Evolutionary conservation across 1,140 invertebrate species (phyloP).

Genomic region (Bactericera cockerelli): DNA sequence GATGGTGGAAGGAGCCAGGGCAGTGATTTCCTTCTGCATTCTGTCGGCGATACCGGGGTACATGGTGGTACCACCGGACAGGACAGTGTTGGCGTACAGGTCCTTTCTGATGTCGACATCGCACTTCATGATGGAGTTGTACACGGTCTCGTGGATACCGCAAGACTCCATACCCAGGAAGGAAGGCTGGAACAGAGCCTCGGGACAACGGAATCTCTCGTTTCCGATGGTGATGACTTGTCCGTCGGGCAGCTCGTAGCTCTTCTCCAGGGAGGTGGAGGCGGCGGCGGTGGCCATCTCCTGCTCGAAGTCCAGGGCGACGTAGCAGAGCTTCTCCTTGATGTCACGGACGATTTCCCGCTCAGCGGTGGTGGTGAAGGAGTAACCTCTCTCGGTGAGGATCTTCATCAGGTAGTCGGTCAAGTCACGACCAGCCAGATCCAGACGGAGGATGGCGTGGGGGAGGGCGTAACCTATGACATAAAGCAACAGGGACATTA

Average conservation of each 20-base stretch:
- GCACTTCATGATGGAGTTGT: slow-evolving; percentile 83
- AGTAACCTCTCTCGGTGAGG: slow-evolving; percentile 61
- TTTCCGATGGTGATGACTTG: slow-evolving; percentile 76
- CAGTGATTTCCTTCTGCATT: slow-evolving; percentile 71
- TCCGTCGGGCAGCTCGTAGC: slow-evolving; percentile 60
- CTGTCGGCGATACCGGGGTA: slow-evolving; percentile 63
- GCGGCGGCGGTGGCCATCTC: slow-evolving; percentile 74
- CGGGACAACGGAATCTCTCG: slow-evolving; percentile 73
- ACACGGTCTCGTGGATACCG: slow-evolving; percentile 69
- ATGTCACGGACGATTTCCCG: slow-evolving; percentile 92
- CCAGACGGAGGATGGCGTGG: slow-evolving; percentile 72
- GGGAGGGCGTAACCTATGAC: slow-evolving; percentile 38
- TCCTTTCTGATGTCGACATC: slow-evolving; percentile 72
- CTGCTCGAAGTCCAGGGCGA: slow-evolving; percentile 64
- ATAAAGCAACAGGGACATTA: slow-evolving; percentile 10
- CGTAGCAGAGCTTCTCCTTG: slow-evolving; percentile 84
- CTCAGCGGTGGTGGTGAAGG: slow-evolving; percentile 64
- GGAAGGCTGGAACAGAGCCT: slow-evolving; percentile 68
- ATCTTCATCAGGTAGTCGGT: slow-evolving; percentile 83
- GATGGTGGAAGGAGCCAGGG: slow-evolving; percentile 60
- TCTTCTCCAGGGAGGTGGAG: slow-evolving; percentile 62
- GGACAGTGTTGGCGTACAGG: slow-evolving; percentile 52
- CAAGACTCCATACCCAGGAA: slow-evolving; percentile 69
- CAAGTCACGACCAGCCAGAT: slow-evolving; percentile 76
- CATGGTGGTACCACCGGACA: slow-evolving; percentile 59